Evolutionary conservation across 2,113 vertebrate genomes (phyloP).

Genomic region (Smithornis capensis): DNA sequence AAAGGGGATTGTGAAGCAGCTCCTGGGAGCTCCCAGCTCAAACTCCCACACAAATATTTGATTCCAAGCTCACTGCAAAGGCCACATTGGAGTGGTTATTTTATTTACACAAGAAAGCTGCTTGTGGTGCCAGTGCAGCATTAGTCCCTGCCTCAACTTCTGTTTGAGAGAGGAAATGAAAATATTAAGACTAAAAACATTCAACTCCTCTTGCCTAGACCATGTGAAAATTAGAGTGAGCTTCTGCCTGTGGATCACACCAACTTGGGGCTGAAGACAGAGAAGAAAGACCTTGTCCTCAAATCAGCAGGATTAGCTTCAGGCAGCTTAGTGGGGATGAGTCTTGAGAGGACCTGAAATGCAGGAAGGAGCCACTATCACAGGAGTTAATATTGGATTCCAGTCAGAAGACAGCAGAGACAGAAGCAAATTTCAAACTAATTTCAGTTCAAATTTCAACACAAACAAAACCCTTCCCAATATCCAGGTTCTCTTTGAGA

Average conservation of each 20-base stretch:
- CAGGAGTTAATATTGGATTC: not conserved
- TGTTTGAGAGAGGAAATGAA: not conserved
- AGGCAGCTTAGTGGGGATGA: not conserved
- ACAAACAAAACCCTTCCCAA: not conserved
- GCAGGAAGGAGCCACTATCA: not conserved
- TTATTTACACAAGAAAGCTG: not conserved
- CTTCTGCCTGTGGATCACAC: not conserved
- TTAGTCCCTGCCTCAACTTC: not conserved
- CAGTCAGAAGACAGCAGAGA: not conserved
- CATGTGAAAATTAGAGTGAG: not conserved
- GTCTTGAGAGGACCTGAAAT: not conserved
- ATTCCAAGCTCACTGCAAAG: not conserved
- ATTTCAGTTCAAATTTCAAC: not conserved
- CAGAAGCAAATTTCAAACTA: not conserved
- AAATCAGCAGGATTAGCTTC: not conserved
- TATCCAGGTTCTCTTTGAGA: not conserved
- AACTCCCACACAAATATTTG: not conserved
- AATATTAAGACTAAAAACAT: not conserved
- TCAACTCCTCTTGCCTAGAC: not conserved
- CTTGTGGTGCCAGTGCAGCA: not conserved
- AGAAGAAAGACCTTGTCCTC: not conserved
- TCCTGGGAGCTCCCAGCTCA: not conserved
- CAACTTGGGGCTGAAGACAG: not conserved
- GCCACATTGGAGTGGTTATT: not conserved
- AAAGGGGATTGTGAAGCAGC: not conserved